These are phyloP conservation scores for Eulemur macaco DNA, from an alignment of 2,113 vertebrate genomes.

Conservation along the genomic window DNA sequence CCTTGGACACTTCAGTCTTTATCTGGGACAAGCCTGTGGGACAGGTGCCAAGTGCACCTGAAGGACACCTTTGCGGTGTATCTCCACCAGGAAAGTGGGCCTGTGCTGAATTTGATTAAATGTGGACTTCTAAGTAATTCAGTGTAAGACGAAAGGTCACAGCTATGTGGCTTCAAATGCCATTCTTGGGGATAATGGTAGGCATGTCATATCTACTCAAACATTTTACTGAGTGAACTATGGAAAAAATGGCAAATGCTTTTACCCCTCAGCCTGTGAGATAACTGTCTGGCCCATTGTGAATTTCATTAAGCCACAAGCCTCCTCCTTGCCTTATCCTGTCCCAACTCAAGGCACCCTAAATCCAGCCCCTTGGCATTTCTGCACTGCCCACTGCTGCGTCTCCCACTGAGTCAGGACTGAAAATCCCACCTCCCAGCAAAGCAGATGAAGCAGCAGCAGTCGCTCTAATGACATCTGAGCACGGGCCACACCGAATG, in stretches of 20 bases:
- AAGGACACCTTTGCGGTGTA: neutral
- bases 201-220: neutral
- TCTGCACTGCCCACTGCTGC: neutral
- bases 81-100: neutral
- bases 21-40: neutral
- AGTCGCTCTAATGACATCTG: neutral
- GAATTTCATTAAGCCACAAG: neutral
- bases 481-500: neutral
- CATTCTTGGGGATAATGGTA: neutral
- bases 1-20: neutral
- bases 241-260: neutral
- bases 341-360: fast-evolving
- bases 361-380: neutral
- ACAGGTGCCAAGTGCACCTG: neutral
- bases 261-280: neutral
- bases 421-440: neutral
- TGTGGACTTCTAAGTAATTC: neutral
- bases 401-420: neutral
- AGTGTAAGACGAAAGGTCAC: neutral
- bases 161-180: neutral
- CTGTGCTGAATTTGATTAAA: neutral
- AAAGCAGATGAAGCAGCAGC: neutral
- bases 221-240: neutral
- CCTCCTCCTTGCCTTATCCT: neutral
- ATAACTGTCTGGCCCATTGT: neutral